Base-by-base conservation (phyloP, 2,888 invertebrate species). In the Tanytarsus gracilentus region DNA sequence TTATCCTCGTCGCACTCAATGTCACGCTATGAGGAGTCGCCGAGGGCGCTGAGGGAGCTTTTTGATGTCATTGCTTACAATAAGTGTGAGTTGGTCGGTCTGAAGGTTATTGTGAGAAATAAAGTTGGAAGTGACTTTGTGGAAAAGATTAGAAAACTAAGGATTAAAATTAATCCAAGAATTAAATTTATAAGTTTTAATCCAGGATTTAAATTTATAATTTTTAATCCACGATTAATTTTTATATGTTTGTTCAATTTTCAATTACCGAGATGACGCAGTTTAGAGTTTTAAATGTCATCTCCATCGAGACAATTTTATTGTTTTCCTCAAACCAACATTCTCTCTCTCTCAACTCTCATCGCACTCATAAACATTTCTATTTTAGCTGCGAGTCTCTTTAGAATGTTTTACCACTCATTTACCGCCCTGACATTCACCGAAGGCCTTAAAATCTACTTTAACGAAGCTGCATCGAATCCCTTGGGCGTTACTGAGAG, bases 401-500 rank as follows among this genome's bases (percentile, higher is more conserved):
- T 58, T 21, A 18, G 58, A 14, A 58, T 58, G 58, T 48, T 58
- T 44, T 58, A 30, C 9, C 23, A 58, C 18, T 29, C 58, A 48
- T 48, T 58, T n/a, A 21, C 44, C 16, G 58, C 44, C n/a, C 6
- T 14, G 30, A 58, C 58, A 21, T 58, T 58, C 30, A 40, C 40
- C 48, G 30, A 58, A 48, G 58, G 58, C 58, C 58, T 58, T 44
- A 44, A 58, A 48, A 58, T 58, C 11, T 58, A 48, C 30, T 58
- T 58, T 30, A 58, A 48, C 29, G 29, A 58, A 40, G 29, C 11
- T 25, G 23, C 58, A 30, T 30, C 39, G 9, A 58, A 44, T 48
- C n/a, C 18, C 21, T 6, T 16, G 11, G 58, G 58, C 18, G 58
- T 58, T 4, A 26, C 58, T 6, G 8, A 14, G 4, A 44, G 27